A percentile compares a stretch with the other conserved stretches of the same genome.
Conservation (phyloP, 2,113 vertebrate genomes). For the Azemiops feae region DNA sequence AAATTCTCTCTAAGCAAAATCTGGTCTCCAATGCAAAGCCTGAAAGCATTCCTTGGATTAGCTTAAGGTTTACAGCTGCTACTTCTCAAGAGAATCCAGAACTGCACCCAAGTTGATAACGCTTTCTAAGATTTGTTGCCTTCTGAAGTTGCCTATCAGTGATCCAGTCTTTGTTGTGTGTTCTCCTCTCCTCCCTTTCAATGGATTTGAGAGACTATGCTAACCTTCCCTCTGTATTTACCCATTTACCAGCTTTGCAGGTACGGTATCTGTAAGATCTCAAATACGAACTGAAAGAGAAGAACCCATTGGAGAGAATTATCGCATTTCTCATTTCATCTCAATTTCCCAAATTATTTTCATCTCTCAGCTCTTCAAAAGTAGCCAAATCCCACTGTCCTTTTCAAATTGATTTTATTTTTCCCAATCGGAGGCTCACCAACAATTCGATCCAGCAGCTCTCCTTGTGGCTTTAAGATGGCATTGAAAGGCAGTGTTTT, state of each 20-base stretch:
- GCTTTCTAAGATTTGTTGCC: background rate
- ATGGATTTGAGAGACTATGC: background rate
- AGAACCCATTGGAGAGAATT: background rate
- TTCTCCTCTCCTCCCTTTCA: background rate
- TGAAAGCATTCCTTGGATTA: background rate
- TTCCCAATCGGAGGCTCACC: background rate
- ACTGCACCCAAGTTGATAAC: background rate
- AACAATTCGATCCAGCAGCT: accelerated
- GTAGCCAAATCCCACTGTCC: background rate
- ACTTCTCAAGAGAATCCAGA: background rate
- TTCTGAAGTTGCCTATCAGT: background rate
- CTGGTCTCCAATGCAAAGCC: background rate
- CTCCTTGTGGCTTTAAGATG: background rate
- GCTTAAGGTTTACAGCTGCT: background rate
- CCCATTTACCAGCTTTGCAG: background rate
- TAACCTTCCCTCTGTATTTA: background rate
- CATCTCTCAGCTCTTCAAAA: background rate
- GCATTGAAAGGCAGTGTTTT: slow-evolving; percentile 5
- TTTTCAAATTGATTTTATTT: background rate
- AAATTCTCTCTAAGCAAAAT: background rate
- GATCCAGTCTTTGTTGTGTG: too few relatives aligned
- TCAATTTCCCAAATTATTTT: background rate
- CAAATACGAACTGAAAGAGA: background rate
- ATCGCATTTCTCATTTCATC: background rate
- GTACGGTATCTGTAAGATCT: background rate